A percentile compares a stretch with the other conserved stretches of the same genome.
Evolutionary conservation across 2,888 invertebrate genomes (phyloP).

Genomic region (Fragum whitleyi): DNA sequence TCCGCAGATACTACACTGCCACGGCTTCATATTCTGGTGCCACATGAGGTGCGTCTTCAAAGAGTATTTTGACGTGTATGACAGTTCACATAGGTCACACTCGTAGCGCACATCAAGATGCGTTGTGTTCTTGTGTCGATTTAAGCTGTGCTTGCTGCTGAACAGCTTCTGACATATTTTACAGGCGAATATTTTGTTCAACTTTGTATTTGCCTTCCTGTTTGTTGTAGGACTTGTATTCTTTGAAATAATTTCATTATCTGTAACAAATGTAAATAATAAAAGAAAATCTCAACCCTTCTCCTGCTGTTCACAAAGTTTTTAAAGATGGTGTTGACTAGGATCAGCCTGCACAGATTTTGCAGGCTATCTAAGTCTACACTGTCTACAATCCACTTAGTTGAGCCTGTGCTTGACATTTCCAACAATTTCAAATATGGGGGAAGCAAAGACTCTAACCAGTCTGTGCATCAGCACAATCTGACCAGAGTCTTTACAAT

Average conservation of each 20-base stretch:
- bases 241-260: neutral
- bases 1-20: conserved; percentile 26
- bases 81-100: conserved; percentile 38
- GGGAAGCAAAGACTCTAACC: too few relatives aligned
- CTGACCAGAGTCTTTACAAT: too few relatives aligned
- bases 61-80: conserved; percentile 37
- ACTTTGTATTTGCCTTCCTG: neutral
- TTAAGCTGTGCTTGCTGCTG: neutral
- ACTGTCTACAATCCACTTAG: too few relatives aligned
- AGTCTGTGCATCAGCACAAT: too few relatives aligned
- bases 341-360: too few relatives aligned
- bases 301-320: too few relatives aligned
- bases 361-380: too few relatives aligned
- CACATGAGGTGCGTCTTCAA: conserved; percentile 26
- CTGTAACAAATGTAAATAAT: neutral
- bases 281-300: too few relatives aligned
- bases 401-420: too few relatives aligned
- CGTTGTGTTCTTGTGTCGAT: conserved; percentile 28
- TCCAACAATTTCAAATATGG: too few relatives aligned
- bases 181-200: conserved; percentile 16
- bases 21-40: conserved; percentile 33
- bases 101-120: conserved; percentile 28
- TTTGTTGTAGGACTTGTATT: neutral
- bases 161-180: conserved; percentile 20
- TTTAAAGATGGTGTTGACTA: too few relatives aligned